Percentiles rank a stretch among this genome's conserved stretches.
These are phyloP conservation scores for Polyommatus icarus DNA, from an alignment of 2,888 invertebrate genomes.

Conservation along the genomic window DNA sequence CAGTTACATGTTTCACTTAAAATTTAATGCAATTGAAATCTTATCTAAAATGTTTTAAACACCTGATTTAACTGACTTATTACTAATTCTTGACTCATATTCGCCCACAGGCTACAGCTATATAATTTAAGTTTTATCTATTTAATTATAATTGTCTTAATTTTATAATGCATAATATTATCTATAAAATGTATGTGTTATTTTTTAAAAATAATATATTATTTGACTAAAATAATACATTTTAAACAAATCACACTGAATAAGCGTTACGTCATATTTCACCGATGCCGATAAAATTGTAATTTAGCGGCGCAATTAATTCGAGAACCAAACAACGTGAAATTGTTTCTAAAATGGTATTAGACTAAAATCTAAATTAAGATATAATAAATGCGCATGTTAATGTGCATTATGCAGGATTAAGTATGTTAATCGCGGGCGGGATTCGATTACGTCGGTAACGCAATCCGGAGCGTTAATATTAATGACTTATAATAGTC, in stretches of 20 bases:
- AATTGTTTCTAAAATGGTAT: slow-evolving; percentile 9
- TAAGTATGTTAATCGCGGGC: slow-evolving; percentile 27
- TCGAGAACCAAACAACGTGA: neutral
- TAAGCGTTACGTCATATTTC: neutral
- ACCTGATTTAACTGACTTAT: too few relatives aligned
- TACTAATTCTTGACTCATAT: too few relatives aligned
- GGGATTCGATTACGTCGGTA: slow-evolving; percentile 29
- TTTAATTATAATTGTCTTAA: too few relatives aligned
- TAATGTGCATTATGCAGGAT: slow-evolving; percentile 28
- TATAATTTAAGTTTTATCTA: too few relatives aligned
- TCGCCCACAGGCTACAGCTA: too few relatives aligned
- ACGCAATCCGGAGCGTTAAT: slow-evolving; percentile 22
- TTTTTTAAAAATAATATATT: too few relatives aligned
- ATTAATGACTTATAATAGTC: slow-evolving; percentile 30
- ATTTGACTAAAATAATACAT: too few relatives aligned
- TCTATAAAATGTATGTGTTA: too few relatives aligned
- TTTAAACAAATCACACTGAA: too few relatives aligned
- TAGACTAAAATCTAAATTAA: slow-evolving; percentile 6
- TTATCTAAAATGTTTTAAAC: neutral
- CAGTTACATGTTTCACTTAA: neutral
- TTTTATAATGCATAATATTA: too few relatives aligned
- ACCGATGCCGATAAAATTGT: neutral
- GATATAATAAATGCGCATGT: slow-evolving; percentile 30
- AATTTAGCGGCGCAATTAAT: neutral
- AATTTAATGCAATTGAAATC: neutral